Base-by-base conservation (phyloP, 2,113 vertebrate genomes). In the Zosterops hypoxanthus region DNA sequence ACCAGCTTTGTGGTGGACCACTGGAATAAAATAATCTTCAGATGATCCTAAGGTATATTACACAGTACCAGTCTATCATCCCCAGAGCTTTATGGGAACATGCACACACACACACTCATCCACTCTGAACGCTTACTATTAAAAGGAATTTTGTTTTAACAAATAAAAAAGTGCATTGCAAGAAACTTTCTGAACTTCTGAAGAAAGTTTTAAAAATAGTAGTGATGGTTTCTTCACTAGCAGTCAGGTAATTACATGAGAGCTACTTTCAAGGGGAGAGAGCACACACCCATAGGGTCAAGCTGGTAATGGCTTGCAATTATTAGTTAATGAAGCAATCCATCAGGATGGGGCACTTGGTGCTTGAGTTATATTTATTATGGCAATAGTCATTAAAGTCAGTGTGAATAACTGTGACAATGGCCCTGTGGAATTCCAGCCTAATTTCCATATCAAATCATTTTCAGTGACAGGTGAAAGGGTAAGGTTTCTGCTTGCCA, bases 391-490 rank as follows among this genome's bases (percentile, higher is more conserved):
- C 25, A 53, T 5, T 86, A 78, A 90, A 92, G 52, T 84, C 56
- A 68, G 33, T 49, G 49, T 34, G 60, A 93, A 78, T 75, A 83
- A 83, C 76, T 71, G 59, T 70, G 76, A 93, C 76, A 90, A 90
- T 46, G 20, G 44, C 44, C 57, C 28, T 75, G 69, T 75, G 87
- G 79, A 96, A 95, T 96, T 95, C 41, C 88, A 84, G 36, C 47
- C 25, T 78, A 78, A 88, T 93, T 95, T 96, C 90, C 92, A 88
- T 78, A 95, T 86, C 92, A 97, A 90, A 92, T 93, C 64, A 88
- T 85, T 93, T 88, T 26, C 4, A 0, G 59, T 63, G 92, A 90
- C 80, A 91, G 68, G 83, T 90, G 76, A 93, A 90, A 92, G 47
- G 31, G 52, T 73, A 85, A 86, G 76, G 59, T 33, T 93, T 23